A percentile compares a stretch with the other conserved stretches of the same genome.
These are phyloP conservation scores for Acronicta aceris DNA, from an alignment of 2,888 invertebrate species.

Conservation along the genomic window DNA sequence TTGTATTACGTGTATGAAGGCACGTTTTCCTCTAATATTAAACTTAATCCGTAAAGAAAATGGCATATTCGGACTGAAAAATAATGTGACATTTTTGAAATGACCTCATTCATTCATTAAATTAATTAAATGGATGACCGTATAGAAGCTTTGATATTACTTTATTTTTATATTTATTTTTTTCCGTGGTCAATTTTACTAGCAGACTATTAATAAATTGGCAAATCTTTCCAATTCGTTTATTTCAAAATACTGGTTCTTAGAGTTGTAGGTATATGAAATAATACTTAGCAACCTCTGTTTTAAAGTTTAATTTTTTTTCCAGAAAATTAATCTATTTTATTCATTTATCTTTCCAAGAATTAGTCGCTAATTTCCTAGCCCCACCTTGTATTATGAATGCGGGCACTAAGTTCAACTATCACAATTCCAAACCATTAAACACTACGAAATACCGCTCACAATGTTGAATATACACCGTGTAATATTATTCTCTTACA, in stretches of 20 bases:
- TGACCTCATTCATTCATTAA: no score
- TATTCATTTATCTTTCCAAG: neutral
- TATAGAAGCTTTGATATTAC: no score
- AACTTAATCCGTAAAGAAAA: conserved; percentile 22
- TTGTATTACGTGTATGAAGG: conserved; percentile 44
- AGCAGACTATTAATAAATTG: no score
- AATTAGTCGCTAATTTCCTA: conserved; percentile 28
- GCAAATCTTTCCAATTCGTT: no score
- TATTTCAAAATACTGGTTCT: no score
- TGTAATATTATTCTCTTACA: conserved; percentile 39
- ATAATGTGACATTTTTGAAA: no score
- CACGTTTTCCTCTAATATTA: conserved; percentile 23
- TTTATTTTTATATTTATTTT: no score
- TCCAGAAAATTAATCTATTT: neutral
- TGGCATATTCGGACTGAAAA: neutral
- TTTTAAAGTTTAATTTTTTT: no score
- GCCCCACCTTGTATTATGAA: conserved; percentile 58
- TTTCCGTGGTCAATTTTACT: no score
- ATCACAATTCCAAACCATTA: conserved; percentile 77
- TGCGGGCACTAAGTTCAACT: conserved; percentile 71
- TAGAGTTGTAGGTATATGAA: no score
- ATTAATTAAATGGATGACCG: no score
- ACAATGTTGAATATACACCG: conserved; percentile 22
- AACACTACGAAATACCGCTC: conserved; percentile 66
- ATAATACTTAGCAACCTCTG: no score